A percentile compares a stretch with the other conserved stretches of the same genome.
Evolutionary conservation across 2,888 invertebrate genomes (phyloP).

Genomic region (Entomobrya proxima): DNA sequence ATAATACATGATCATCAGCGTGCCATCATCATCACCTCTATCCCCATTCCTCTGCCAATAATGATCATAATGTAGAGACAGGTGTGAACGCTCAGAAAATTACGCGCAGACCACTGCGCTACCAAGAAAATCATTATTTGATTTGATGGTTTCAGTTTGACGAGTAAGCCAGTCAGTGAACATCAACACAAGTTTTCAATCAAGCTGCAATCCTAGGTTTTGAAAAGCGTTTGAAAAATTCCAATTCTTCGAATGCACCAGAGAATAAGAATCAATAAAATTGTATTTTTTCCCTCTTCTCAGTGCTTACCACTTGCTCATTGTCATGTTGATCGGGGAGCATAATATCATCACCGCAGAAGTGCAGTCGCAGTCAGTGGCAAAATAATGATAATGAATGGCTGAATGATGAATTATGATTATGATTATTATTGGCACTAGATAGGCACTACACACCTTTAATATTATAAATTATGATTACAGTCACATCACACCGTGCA

Average conservation of each 20-base stretch:
- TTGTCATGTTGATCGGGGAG: not conserved
- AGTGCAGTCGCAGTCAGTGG: not conserved
- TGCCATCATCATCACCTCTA: not conserved
- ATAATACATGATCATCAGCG: conserved; percentile 8
- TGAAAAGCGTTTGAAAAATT: too few relatives aligned
- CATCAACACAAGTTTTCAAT: conserved; percentile 43
- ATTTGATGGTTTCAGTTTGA: not conserved
- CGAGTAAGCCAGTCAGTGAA: not conserved
- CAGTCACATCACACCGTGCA: not conserved
- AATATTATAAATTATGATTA: not conserved
- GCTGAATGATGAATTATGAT: conserved; percentile 15
- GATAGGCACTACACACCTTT: conserved; percentile 38
- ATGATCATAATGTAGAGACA: conserved; percentile 9
- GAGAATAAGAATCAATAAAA: too few relatives aligned
- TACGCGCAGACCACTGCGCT: conserved; percentile 9
- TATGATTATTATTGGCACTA: conserved; percentile 43
- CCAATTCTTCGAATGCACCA: too few relatives aligned
- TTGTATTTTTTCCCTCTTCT: not conserved
- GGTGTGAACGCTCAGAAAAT: conserved; percentile 69
- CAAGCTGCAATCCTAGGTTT: too few relatives aligned
- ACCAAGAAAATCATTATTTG: not conserved
- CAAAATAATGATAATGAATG: conserved; percentile 13
- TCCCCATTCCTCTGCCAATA: not conserved
- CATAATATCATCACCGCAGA: too few relatives aligned
- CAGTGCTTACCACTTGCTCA: not conserved